Percentiles rank a stretch among this genome's conserved stretches.
phyloP scores from a whole-genome alignment of 2,888 invertebrate genomes.

The Hecatera dysodea region DNA sequence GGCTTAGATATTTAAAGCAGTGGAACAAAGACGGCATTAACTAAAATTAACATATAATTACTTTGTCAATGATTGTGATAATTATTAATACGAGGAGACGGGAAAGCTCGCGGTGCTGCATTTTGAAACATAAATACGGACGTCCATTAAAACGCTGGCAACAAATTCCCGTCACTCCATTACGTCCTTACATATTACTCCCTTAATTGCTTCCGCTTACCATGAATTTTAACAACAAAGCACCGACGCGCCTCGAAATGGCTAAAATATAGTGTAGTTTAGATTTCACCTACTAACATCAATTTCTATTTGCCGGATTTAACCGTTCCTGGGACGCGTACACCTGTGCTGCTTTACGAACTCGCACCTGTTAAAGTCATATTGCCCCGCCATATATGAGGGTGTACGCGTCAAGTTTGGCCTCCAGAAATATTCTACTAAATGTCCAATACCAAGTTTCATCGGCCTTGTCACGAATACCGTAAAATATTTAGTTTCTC shows the following conservation, averaged over 20 bases:
- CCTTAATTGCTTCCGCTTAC: conserved; percentile 88
- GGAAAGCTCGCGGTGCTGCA: conserved; percentile 77
- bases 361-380: conserved; percentile 78
- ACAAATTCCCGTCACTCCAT: conserved; percentile 88
- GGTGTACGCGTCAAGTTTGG: conserved; percentile 65
- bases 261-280: conserved; percentile 85
- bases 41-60: conserved; percentile 66
- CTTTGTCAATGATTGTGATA: conserved; percentile 74
- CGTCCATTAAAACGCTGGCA: conserved; percentile 84
- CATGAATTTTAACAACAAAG: conserved; percentile 88
- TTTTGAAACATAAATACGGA: conserved; percentile 84
- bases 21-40: conserved; percentile 28
- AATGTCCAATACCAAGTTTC: conserved; percentile 56
- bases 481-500: conserved; percentile 60
- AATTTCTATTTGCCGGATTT: conserved; percentile 87
- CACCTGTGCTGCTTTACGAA: conserved; percentile 84
- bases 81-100: conserved; percentile 76
- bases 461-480: conserved; percentile 60
- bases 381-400: conserved; percentile 65
- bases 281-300: conserved; percentile 85
- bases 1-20: conserved; percentile 32
- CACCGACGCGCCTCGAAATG: conserved; percentile 82
- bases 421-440: conserved; percentile 55
- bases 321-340: conserved; percentile 78
- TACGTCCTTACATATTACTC: conserved; percentile 87